Evolutionary conservation across 2,113 vertebrate species (phyloP), one percentile per base, ranked within the genome.

Genomic region (Muscicapa adusta): DNA sequence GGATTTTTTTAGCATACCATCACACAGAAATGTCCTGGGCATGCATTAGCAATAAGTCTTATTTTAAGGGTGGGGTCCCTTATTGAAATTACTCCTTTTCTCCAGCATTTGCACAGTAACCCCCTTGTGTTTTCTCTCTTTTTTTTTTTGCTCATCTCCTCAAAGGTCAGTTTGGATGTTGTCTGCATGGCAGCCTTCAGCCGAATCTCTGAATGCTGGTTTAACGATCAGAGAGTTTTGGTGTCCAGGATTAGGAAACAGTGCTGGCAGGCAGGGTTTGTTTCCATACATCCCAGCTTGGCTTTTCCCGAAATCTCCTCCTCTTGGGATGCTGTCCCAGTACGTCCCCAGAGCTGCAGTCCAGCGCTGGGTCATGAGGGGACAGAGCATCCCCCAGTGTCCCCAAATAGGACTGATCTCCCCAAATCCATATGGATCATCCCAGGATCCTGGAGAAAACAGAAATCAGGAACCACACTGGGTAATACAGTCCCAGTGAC

Each of bases 1-100:
- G 84, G 94, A 94, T 93, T 89, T 89, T 95, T 97, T 72, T n/a
- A 85, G 62, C 93, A 82, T 95, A 66, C 65, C 91, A 94, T 96
- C 96, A 97, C 2, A 0, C 70, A 92, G 86, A 56, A 91, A 87
- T 94, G 94, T 95, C 86, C 91, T 72, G 89, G 95, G 48, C 91
- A 75, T 86, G 80, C 40, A 24, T 62, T 76, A 94, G 92, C 89
- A 93, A 48, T 75, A 62, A 78, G 70, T 78, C 83, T 80, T 89
- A 40, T 68, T 85, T 65, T 82, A 78, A 95, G 95, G 96, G 95
- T 85, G 95, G 87, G 84, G 94, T 82, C 74, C 77, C 74, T 89
- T 75, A 57, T 65, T 84, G 53, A 92, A 89, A 94, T 92, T 66
- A 94, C 62, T 94, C 14, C 80, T 94, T 93, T 71, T 51, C 92